These are phyloP conservation scores for Zophobas morio DNA, from an alignment of 1,140 invertebrate species.

Conservation along the genomic window DNA sequence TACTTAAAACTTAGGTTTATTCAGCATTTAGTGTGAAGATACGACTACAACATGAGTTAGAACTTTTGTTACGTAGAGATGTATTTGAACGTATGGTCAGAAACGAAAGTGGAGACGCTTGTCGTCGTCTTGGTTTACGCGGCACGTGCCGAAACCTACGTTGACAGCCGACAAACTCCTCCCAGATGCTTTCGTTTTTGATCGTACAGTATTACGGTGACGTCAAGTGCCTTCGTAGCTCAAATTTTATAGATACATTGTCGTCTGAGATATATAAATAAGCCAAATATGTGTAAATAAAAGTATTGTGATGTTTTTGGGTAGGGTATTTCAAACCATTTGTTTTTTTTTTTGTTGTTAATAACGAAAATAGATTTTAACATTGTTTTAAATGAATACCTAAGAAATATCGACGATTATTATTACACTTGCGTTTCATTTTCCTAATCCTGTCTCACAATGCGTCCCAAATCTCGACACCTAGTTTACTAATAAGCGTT, in stretches of 20 bases:
- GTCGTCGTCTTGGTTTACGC: no score
- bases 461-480: background rate
- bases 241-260: conserved; percentile 49
- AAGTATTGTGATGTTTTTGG: conserved; percentile 51
- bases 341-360: conserved; percentile 46
- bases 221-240: conserved; percentile 30
- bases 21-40: conserved; percentile 34
- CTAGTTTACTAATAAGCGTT: background rate
- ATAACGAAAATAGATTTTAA: conserved; percentile 45
- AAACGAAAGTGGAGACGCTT: no score
- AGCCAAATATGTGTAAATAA: conserved; percentile 53
- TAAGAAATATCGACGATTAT: conserved; percentile 42
- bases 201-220: background rate
- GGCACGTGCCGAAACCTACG: no score
- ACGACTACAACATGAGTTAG: conserved; percentile 39
- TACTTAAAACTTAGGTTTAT: conserved; percentile 41
- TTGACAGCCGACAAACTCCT: no score
- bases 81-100: background rate
- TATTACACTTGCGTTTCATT: conserved; percentile 34
- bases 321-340: conserved; percentile 46
- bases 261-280: conserved; percentile 35
- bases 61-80: conserved; percentile 34
- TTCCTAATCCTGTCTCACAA: conserved; percentile 3
- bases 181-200: no score
- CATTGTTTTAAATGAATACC: conserved; percentile 50